A percentile compares a stretch with the other conserved stretches of the same genome.
Evolutionary conservation across 2,888 invertebrate genomes (phyloP).

Genomic region (Smittia aterrima): DNA sequence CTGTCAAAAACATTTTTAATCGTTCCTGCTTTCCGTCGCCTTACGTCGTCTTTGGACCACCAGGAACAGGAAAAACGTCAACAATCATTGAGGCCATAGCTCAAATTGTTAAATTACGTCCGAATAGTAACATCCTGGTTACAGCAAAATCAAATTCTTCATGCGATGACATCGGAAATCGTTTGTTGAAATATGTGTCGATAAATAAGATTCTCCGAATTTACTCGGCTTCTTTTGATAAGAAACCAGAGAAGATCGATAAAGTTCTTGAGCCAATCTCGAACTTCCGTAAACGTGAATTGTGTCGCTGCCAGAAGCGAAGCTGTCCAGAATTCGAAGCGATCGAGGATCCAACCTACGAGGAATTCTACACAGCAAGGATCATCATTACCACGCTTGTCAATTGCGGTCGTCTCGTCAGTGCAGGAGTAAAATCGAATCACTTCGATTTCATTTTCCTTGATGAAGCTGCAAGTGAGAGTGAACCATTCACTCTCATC

Average conservation of each 20-base stretch:
- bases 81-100: constrained; percentile 69
- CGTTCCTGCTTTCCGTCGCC: constrained; percentile 65
- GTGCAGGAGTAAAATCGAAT: constrained; percentile 8
- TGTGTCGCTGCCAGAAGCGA: constrained; percentile 23
- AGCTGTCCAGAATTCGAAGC: constrained; percentile 46
- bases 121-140: constrained; percentile 58
- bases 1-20: constrained; percentile 65
- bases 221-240: constrained; percentile 37
- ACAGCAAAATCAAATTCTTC: constrained; percentile 72
- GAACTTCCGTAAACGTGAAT: neutral
- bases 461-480: constrained; percentile 15
- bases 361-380: neutral
- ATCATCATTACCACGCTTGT: constrained; percentile 11
- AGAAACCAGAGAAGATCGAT: too few species aligned
- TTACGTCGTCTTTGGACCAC: constrained; percentile 83
- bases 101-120: constrained; percentile 56
- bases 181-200: constrained; percentile 51
- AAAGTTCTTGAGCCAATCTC: constrained; percentile 45
- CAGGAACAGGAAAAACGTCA: constrained; percentile 54
- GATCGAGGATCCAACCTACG: constrained; percentile 43
- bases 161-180: constrained; percentile 63
- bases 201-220: neutral
- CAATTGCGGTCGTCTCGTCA: neutral
- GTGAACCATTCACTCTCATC: neutral
- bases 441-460: constrained; percentile 23